Evolutionary conservation across 2,113 vertebrate genomes (phyloP).

Genomic region (Atherinomorus stipes): DNA sequence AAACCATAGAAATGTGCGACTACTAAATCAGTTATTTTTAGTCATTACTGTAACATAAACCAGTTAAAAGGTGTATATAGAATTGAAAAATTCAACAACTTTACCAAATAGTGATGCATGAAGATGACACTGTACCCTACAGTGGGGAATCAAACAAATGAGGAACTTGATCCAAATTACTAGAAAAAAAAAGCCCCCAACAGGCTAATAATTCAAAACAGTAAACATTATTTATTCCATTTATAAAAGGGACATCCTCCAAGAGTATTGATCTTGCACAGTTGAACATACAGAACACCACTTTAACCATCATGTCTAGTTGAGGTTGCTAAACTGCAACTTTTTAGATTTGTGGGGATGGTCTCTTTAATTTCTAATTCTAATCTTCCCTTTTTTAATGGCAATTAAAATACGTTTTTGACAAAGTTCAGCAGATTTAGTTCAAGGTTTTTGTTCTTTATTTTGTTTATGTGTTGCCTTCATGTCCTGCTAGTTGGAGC

Average conservation of each 20-base stretch:
- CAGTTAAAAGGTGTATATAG: too few species aligned
- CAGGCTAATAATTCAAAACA: not conserved
- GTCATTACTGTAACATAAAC: too few species aligned
- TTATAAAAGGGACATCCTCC: not conserved
- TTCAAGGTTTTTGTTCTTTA: constrained; percentile 10
- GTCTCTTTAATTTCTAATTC: constrained; percentile 20
- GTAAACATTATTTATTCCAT: not conserved
- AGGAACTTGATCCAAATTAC: not conserved
- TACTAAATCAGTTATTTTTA: too few species aligned
- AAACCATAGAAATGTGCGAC: too few species aligned
- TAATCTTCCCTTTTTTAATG: constrained; percentile 18
- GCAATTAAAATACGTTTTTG: constrained; percentile 4
- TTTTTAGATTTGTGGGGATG: not conserved
- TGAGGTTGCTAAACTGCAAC: constrained; percentile 1
- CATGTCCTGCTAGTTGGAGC: constrained; percentile 29
- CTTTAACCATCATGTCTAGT: constrained; percentile 2
- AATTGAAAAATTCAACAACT: too few species aligned
- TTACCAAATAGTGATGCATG: too few species aligned
- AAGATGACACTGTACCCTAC: too few species aligned
- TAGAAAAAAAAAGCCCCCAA: too few species aligned
- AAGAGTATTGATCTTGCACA: not conserved
- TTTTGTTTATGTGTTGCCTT: constrained; percentile 29
- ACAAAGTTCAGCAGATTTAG: constrained; percentile 31
- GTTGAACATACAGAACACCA: not conserved
- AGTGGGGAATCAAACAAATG: not conserved